Percentiles rank a stretch among this genome's conserved stretches.
phyloP scores from a whole-genome alignment of 2,888 invertebrate species.

The Ischnura elegans region DNA sequence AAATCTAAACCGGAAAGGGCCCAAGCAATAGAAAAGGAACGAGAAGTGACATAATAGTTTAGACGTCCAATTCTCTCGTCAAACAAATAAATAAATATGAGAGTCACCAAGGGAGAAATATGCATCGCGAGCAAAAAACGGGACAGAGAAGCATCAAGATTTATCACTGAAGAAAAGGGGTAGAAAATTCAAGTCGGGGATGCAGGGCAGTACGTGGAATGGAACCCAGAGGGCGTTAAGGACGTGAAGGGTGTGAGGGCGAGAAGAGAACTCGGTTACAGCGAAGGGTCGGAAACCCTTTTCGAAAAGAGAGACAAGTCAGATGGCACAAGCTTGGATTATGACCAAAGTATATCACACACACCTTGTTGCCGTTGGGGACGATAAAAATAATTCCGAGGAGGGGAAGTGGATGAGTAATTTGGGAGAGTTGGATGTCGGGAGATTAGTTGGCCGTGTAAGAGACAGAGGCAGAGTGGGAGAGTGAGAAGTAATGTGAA shows the following conservation, averaged over 20 bases:
- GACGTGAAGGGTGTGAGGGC: not conserved
- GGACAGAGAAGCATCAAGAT: not conserved
- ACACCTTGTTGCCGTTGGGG: conserved; percentile 58
- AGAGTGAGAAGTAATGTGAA: not conserved
- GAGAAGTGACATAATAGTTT: not conserved
- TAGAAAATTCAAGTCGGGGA: not conserved
- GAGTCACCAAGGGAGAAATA: not conserved
- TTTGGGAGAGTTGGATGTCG: conserved; percentile 34
- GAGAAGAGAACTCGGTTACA: not conserved
- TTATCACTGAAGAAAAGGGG: not conserved
- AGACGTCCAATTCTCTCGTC: not conserved
- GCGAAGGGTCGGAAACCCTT: not conserved
- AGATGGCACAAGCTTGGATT: conserved; percentile 29
- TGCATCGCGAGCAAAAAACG: not conserved
- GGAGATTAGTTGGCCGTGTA: conserved; percentile 33
- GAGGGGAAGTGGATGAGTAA: conserved; percentile 27
- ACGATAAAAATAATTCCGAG: conserved; percentile 50
- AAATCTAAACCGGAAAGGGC: too few species aligned
- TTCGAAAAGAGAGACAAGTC: not conserved
- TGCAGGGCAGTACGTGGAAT: not conserved
- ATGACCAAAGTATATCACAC: conserved; percentile 62
- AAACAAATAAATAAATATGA: not conserved
- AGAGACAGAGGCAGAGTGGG: not conserved
- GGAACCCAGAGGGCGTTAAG: not conserved
- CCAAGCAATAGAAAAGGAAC: too few species aligned